Evolutionary conservation across 2,113 vertebrate genomes (phyloP).

Genomic region (Lethenteron reissneri): DNA sequence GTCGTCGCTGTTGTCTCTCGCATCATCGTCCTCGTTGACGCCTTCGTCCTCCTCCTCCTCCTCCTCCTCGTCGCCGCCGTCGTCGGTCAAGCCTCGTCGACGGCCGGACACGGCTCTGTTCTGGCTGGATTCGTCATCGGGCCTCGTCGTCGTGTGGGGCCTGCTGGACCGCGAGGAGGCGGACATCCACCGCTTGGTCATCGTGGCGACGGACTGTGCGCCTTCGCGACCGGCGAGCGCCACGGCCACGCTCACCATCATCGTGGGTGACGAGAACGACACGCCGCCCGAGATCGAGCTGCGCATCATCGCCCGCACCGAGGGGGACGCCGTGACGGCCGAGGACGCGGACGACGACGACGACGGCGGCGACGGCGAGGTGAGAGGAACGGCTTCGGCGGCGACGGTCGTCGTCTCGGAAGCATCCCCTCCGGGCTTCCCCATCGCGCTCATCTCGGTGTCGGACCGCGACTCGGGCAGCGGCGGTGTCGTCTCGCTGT

Average conservation of each 20-base stretch:
- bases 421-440: conserved; percentile 77
- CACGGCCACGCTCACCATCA: conserved; percentile 92
- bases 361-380: too few species aligned
- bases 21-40: too few species aligned
- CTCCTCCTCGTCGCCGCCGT: conserved; percentile 40
- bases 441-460: conserved; percentile 77
- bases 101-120: conserved; percentile 42
- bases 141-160: conserved; percentile 75
- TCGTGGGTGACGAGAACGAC: conserved; percentile 93
- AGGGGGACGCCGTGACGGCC: conserved; percentile 62
- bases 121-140: conserved; percentile 76
- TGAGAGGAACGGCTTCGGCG: conserved; percentile 58
- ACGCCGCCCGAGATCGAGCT: conserved; percentile 85
- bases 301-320: conserved; percentile 52
- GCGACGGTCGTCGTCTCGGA: conserved; percentile 90
- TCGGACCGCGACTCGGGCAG: conserved; percentile 82
- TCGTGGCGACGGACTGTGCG: conserved; percentile 79
- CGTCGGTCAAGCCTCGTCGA: conserved; percentile 67
- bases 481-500: conserved; percentile 82
- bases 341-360: conserved; percentile 36
- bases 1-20: too few species aligned
- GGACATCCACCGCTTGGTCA: conserved; percentile 69
- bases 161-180: conserved; percentile 91
- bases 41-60: too few species aligned
- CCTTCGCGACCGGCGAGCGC: conserved; percentile 84